Base-by-base conservation (phyloP, 2,113 vertebrate species). In the Polypterus bichir region DNA sequence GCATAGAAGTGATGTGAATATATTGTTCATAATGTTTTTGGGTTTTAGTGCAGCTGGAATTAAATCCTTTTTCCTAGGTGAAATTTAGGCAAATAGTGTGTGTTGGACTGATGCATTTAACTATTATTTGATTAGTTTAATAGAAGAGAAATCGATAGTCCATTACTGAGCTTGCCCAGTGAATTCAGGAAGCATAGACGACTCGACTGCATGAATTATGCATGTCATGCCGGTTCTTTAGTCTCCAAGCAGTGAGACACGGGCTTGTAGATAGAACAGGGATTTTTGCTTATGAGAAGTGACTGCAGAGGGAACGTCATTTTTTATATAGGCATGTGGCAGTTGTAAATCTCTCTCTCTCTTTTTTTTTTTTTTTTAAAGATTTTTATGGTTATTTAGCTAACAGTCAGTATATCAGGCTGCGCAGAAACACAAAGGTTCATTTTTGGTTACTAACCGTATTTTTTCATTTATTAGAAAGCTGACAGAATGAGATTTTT, bases 191-290 rank as follows among this genome's bases (percentile, higher is more conserved):
- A 88, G 82, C 73, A 74, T 68, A 66, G 74, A 83, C 81, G 77
- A 87, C 83, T 83, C 70, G 73, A 83, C 78, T 79, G 73, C 74
- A 83, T 92, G 79, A 89, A 91, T 92, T 88, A 91, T 91, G 83
- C 76, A 93, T 89, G 84, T 72, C 67, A 65, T 71, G 78, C 76
- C 80, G 70, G 72, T 81, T 84, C 74, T 75, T 75, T 74, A 78
- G 74, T 73, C 73, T 81, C 69, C 2, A 59, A 76, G 68, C 73
- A 69, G 71, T 76, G 71, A 70, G 76, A 78, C 70, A 3, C 75
- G 74, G 72, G 73, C 80, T 76, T 77, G 69, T 83, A 74, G 75
- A 81, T 75, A 79, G 76, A 69, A 76, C 76, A 79, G 66, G 70
- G 71, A 70, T 75, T 80, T 73, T 83, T 81, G 71, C 73, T 81